phyloP scores from a whole-genome alignment of 2,797 vertebrate genomes.

The Danio choprae region DNA sequence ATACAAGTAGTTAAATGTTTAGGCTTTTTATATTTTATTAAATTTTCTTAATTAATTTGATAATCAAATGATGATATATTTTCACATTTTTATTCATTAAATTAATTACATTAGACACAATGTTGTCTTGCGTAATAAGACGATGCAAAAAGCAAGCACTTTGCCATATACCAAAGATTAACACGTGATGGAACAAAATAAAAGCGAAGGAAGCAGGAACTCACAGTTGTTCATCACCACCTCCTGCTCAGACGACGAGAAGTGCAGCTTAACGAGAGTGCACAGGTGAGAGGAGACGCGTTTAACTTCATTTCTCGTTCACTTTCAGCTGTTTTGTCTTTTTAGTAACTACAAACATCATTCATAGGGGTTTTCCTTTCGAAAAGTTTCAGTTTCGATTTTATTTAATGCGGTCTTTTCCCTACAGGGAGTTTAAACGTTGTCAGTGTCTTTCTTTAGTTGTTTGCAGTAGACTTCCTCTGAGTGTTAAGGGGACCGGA shows the following conservation, averaged over 20 bases:
- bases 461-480: not conserved
- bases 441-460: not conserved
- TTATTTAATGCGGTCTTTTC: not conserved
- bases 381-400: conserved; percentile 41
- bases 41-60: not conserved
- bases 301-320: not conserved
- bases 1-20: not conserved
- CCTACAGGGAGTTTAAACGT: too few relatives aligned
- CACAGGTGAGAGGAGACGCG: not conserved
- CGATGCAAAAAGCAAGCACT: not conserved
- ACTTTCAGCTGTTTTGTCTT: not conserved
- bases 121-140: not conserved
- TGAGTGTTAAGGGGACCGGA: not conserved
- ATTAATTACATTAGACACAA: not conserved
- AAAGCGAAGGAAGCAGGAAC: conserved; percentile 38
- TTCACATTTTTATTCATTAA: not conserved
- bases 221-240: not conserved
- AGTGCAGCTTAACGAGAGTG: conserved; percentile 1
- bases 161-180: not conserved
- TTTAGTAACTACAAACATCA: not conserved
- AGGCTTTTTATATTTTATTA: not conserved
- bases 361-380: not conserved
- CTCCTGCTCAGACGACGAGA: not conserved
- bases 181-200: conserved; percentile 41
- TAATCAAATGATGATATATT: not conserved